phyloP scores from a whole-genome alignment of 2,113 vertebrate species.

The Mohoua ochrocephala region DNA sequence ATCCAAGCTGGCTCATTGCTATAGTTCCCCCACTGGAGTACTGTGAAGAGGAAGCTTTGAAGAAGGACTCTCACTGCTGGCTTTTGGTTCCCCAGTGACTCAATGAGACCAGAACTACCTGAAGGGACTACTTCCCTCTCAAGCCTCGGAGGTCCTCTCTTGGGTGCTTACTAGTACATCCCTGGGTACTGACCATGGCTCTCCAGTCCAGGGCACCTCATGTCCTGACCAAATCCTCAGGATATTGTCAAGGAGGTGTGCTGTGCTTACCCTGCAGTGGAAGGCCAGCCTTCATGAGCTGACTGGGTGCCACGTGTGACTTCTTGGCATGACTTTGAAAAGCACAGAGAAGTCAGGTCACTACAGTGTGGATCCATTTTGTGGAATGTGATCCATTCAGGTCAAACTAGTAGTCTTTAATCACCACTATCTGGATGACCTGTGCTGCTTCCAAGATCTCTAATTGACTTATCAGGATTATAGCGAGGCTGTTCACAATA shows the following conservation, averaged over 20 bases:
- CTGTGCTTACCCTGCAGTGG: background rate
- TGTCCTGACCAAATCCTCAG: background rate
- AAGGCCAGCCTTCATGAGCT: background rate
- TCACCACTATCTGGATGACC: background rate
- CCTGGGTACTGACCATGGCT: background rate
- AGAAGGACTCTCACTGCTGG: background rate
- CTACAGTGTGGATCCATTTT: background rate
- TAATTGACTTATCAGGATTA: background rate
- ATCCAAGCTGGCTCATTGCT: background rate
- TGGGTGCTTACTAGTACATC: background rate
- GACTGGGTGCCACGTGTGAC: background rate
- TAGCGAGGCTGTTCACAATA: background rate
- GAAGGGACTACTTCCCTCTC: background rate
- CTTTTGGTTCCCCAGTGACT: background rate
- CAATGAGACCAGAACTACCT: background rate
- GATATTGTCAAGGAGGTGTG: background rate
- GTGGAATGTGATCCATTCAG: background rate
- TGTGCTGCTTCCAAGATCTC: background rate
- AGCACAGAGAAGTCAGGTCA: background rate
- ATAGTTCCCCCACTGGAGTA: background rate
- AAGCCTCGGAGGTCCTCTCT: background rate
- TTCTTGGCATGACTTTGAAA: background rate
- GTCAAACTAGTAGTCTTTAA: background rate
- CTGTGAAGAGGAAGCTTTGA: background rate
- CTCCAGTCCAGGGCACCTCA: background rate